Conservation (phyloP, 2,888 invertebrate genomes). For the Zele albiditarsus region DNA sequence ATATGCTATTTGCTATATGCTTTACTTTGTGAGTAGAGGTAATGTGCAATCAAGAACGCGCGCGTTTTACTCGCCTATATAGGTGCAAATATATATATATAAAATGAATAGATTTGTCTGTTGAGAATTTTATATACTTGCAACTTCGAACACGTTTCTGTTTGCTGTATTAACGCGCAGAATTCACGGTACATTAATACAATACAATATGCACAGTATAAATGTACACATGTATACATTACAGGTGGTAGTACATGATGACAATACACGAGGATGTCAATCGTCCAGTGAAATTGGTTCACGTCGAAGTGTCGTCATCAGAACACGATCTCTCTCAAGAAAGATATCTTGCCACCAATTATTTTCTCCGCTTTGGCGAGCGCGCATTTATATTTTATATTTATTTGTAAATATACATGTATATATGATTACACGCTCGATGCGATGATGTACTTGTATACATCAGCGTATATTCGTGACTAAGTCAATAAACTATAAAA, state of each 20-base stretch:
- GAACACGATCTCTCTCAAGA: conserved; percentile 6
- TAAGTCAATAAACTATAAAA: conserved; percentile 11
- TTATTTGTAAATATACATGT: background rate
- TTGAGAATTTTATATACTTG: background rate
- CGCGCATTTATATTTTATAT: conserved; percentile 4
- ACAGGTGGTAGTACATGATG: background rate
- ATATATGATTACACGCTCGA: background rate
- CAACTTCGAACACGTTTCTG: background rate
- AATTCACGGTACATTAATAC: background rate
- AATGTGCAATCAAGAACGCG: conserved; percentile 16
- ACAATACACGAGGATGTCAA: conserved; percentile 30
- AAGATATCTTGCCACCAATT: conserved; percentile 46
- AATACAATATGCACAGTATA: background rate
- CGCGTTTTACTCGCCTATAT: background rate
- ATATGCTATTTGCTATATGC: background rate
- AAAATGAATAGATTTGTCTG: background rate
- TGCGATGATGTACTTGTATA: background rate
- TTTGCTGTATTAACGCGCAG: background rate
- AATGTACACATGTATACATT: background rate
- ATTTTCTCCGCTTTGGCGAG: conserved; percentile 27
- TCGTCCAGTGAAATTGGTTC: conserved; percentile 27
- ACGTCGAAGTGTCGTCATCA: conserved; percentile 45
- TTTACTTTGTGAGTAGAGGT: conserved; percentile 3
- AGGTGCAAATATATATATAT: background rate
- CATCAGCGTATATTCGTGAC: background rate